Percentiles rank a stretch among this genome's conserved stretches.
phyloP scores from a whole-genome alignment of 2,113 vertebrate genomes.

The Solea solea region DNA sequence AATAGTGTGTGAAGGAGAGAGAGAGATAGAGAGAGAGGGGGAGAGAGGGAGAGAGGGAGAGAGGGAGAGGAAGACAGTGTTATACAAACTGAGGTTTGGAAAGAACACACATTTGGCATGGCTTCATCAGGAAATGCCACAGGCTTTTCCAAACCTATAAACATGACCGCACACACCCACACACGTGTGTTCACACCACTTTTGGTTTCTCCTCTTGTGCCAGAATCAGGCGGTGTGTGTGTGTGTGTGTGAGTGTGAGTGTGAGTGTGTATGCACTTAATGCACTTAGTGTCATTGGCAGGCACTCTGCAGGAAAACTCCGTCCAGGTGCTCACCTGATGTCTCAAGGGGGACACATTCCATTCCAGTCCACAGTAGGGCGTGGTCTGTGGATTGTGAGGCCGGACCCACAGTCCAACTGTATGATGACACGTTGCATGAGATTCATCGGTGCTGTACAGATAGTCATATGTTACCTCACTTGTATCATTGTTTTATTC shows the following conservation, averaged over 20 bases:
- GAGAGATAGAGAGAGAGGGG: background rate
- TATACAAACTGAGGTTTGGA: conserved; percentile 25
- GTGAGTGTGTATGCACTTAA: background rate
- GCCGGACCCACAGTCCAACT: conserved; percentile 43
- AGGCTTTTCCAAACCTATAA: conserved; percentile 59
- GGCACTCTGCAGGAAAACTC: conserved; percentile 37
- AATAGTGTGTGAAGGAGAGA: background rate
- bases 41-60: background rate
- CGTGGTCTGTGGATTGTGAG: conserved; percentile 57
- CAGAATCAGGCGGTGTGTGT: background rate
- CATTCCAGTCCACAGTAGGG: conserved; percentile 30
- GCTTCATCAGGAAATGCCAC: conserved; percentile 59
- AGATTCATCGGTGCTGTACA: conserved; percentile 26
- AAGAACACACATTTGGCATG: conserved; percentile 51
- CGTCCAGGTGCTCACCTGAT: conserved; percentile 46
- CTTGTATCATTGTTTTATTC: too few species aligned
- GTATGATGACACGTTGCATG: conserved; percentile 55
- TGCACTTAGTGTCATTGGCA: conserved; percentile 45
- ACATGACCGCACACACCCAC: conserved; percentile 63
- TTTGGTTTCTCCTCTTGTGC: conserved; percentile 1
- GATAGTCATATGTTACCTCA: background rate
- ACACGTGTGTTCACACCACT: conserved; percentile 44
- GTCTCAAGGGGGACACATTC: conserved; percentile 55
- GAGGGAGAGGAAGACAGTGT: background rate
- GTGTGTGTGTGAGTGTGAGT: background rate